phyloP scores from a whole-genome alignment of 2,113 vertebrate species.

The Engystomops pustulosus region DNA sequence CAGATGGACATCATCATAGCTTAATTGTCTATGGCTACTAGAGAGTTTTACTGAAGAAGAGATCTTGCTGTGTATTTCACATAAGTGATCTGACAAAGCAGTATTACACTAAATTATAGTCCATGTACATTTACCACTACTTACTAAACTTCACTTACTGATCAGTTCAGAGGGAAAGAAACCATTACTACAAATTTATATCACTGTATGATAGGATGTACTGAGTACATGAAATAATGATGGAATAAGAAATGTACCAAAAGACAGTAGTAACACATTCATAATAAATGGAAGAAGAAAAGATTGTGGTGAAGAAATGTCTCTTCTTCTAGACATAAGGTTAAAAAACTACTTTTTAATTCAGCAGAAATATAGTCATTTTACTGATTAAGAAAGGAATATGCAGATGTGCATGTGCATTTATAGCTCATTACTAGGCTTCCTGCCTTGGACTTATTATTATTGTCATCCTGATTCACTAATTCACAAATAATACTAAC shows the following conservation, averaged over 20 bases:
- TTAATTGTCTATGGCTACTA: slow-evolving; percentile 4
- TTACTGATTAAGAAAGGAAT: too few species aligned
- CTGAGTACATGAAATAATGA: neutral
- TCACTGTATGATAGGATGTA: neutral
- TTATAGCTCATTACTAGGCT: too few species aligned
- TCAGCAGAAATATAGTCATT: too few species aligned
- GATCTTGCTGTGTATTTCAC: slow-evolving; percentile 19
- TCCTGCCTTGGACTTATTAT: too few species aligned
- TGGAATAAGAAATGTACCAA: neutral
- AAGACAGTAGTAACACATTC: neutral
- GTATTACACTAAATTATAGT: slow-evolving; percentile 8
- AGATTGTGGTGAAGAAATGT: too few species aligned
- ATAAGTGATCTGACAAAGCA: slow-evolving; percentile 17
- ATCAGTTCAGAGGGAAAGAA: neutral
- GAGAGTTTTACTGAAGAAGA: slow-evolving; percentile 5
- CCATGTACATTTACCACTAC: neutral
- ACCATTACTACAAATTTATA: neutral
- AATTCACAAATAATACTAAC: too few species aligned
- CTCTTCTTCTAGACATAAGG: too few species aligned
- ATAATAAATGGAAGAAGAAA: neutral
- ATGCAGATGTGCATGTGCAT: too few species aligned
- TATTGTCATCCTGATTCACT: too few species aligned
- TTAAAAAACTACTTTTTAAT: too few species aligned
- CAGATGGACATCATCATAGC: slow-evolving; percentile 27
- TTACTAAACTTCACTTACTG: neutral